These are phyloP conservation scores for Iguana delicatissima DNA, from an alignment of 2,797 vertebrate species.

Conservation along the genomic window DNA sequence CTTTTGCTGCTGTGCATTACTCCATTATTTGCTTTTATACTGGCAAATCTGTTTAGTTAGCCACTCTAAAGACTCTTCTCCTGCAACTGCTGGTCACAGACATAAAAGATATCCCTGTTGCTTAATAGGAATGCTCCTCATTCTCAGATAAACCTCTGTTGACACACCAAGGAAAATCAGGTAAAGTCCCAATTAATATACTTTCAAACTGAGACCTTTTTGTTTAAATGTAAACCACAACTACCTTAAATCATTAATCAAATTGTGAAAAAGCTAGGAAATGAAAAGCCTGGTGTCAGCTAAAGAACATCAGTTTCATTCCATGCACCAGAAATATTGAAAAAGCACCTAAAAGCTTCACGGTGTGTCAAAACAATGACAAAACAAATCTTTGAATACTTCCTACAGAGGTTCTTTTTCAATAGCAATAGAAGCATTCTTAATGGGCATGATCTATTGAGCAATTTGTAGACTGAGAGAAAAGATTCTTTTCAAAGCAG, in stretches of 20 bases:
- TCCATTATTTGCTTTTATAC: slow-evolving; percentile 8
- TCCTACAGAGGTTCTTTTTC: slow-evolving; percentile 54
- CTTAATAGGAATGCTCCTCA: not conserved
- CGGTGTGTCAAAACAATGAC: slow-evolving; percentile 64
- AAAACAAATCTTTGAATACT: slow-evolving; percentile 64
- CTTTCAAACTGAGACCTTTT: slow-evolving; percentile 38
- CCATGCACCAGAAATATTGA: slow-evolving; percentile 52
- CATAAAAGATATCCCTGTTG: not conserved
- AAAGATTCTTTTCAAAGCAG: slow-evolving; percentile 58
- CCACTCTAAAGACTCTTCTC: not conserved
- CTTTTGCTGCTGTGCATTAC: not conserved
- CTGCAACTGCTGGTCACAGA: not conserved
- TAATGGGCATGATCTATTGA: slow-evolving; percentile 43
- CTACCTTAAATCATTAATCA: slow-evolving; percentile 64
- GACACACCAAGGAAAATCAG: not conserved
- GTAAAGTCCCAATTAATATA: slow-evolving; percentile 29
- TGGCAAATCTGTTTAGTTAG: not conserved
- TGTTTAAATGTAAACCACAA: slow-evolving; percentile 57
- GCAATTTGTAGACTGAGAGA: slow-evolving; percentile 56
- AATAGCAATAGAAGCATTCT: slow-evolving; percentile 50
- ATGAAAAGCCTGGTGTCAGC: slow-evolving; percentile 50
- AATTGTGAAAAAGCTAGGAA: slow-evolving; percentile 55
- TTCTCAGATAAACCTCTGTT: slow-evolving; percentile 22
- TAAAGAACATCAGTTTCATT: slow-evolving; percentile 62
- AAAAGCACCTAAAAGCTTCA: slow-evolving; percentile 66